Evolutionary conservation across 2,888 invertebrate species (phyloP).

Genomic region (Zeuzera pyrina): DNA sequence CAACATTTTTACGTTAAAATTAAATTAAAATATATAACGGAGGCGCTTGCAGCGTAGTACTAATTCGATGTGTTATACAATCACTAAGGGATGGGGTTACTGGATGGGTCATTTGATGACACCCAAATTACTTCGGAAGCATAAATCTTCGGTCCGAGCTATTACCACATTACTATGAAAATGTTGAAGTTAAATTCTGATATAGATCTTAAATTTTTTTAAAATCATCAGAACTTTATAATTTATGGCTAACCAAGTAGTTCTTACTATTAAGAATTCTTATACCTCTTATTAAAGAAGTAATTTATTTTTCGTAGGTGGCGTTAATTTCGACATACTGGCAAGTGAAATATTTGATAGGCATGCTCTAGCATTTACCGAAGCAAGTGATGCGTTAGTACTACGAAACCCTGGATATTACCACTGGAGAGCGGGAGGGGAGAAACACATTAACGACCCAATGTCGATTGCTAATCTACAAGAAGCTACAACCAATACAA

Average conservation of each 20-base stretch:
- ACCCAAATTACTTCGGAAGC: too few species aligned
- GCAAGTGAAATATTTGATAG: slow-evolving; percentile 89
- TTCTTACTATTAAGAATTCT: slow-evolving; percentile 4
- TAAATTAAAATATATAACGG: too few species aligned
- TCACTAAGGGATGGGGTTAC: too few species aligned
- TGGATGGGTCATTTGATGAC: too few species aligned
- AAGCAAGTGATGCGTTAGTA: slow-evolving; percentile 79
- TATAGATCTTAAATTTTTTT: slow-evolving; percentile 4
- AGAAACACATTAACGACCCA: slow-evolving; percentile 98
- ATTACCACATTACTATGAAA: too few species aligned
- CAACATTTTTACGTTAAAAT: too few species aligned
- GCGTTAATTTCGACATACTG: slow-evolving; percentile 91
- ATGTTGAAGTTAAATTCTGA: too few species aligned
- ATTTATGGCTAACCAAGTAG: neutral
- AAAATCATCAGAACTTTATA: too few species aligned
- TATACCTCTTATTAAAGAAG: neutral
- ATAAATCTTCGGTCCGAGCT: too few species aligned
- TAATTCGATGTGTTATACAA: too few species aligned
- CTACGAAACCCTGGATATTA: slow-evolving; percentile 93
- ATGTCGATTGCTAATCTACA: slow-evolving; percentile 79
- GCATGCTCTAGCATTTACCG: slow-evolving; percentile 83
- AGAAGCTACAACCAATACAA: slow-evolving; percentile 91
- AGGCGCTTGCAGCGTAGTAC: too few species aligned
- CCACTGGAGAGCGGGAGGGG: slow-evolving; percentile 98
- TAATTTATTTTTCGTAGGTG: slow-evolving; percentile 70